Conservation (phyloP, 2,113 vertebrate genomes). For the Pyrgilauda ruficollis region DNA sequence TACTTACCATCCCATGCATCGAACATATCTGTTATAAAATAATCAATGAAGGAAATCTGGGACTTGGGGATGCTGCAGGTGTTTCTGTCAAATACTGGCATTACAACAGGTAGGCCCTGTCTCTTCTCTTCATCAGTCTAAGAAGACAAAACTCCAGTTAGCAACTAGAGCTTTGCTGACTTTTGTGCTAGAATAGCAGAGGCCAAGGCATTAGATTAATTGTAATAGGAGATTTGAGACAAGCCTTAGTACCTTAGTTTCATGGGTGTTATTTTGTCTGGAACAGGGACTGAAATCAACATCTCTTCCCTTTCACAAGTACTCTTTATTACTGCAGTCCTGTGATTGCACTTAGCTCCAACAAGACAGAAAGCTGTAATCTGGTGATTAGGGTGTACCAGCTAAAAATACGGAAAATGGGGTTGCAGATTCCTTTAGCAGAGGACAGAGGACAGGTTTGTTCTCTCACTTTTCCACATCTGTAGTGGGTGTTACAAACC, state of each 20-base stretch:
- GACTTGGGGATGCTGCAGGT: constrained; percentile 97
- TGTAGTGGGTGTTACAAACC: not conserved
- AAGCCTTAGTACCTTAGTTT: not conserved
- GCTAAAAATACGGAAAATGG: not conserved
- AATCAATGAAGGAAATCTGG: constrained; percentile 97
- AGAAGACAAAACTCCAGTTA: constrained; percentile 57
- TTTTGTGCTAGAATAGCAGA: not conserved
- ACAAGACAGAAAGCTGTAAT: not conserved
- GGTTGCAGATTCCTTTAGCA: not conserved
- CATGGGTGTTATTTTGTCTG: not conserved
- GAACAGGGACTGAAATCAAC: not conserved
- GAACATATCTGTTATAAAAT: constrained; percentile 98
- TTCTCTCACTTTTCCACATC: not conserved
- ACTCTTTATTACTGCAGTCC: not conserved
- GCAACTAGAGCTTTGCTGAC: not conserved
- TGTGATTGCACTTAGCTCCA: not conserved
- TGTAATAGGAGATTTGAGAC: not conserved
- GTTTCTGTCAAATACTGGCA: constrained; percentile 96
- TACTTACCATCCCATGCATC: constrained; percentile 94
- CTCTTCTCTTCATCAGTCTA: constrained; percentile 96
- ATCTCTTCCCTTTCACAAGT: not conserved
- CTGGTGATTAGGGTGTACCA: not conserved
- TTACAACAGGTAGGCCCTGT: constrained; percentile 92
- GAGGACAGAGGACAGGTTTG: not conserved
- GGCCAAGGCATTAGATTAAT: not conserved